These are phyloP conservation scores for Matsumurasca onukii DNA, from an alignment of 1,140 invertebrate species.

Conservation along the genomic window DNA sequence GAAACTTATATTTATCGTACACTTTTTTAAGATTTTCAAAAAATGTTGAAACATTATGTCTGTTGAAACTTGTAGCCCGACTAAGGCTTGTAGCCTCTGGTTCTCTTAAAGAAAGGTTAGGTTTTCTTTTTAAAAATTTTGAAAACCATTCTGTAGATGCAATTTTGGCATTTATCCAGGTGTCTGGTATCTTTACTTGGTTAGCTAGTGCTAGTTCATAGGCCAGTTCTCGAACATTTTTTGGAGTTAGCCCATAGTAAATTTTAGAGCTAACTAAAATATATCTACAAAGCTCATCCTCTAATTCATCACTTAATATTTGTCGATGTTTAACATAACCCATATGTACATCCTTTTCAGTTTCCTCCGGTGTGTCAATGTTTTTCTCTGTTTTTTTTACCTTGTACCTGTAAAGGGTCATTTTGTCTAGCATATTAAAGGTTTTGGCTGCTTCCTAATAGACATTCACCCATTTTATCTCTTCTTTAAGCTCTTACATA, in stretches of 20 bases:
- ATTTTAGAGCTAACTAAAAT: conserved; percentile 17
- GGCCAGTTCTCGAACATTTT: conserved; percentile 34
- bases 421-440: not conserved
- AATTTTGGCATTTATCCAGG: conserved; percentile 32
- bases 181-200: conserved; percentile 31
- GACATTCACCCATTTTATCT: not conserved
- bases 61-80: conserved; percentile 47
- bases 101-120: conserved; percentile 44
- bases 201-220: conserved; percentile 37
- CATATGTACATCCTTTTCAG: not conserved
- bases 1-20: conserved; percentile 41
- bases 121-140: conserved; percentile 45
- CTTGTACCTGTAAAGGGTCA: conserved; percentile 14
- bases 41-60: conserved; percentile 42
- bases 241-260: conserved; percentile 34
- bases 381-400: not conserved
- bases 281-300: conserved; percentile 5
- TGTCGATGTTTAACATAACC: not conserved
- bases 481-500: not conserved
- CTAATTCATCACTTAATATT: not conserved
- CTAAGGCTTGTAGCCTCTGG: conserved; percentile 48
- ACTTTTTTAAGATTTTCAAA: conserved; percentile 44
- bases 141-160: conserved; percentile 46
- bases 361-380: not conserved
- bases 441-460: conserved; percentile 9